Conservation (phyloP, 2,797 vertebrate genomes). For the Darevskia mixta region DNA sequence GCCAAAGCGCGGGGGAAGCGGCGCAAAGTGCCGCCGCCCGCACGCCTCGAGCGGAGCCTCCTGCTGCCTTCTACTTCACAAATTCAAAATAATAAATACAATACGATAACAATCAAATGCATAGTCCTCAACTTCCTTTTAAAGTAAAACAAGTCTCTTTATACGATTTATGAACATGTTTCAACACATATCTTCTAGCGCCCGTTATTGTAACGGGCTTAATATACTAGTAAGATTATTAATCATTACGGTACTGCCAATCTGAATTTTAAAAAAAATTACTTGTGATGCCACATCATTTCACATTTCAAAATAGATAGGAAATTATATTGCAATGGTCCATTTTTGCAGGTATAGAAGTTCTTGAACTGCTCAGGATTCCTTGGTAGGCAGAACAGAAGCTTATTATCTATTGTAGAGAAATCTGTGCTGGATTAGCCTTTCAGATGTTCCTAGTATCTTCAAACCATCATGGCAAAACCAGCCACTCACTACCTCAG, state of each 20-base stretch:
- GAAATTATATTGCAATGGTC: not conserved
- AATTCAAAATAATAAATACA: too few relatives aligned
- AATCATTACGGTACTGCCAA: not conserved
- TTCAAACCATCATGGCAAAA: not conserved
- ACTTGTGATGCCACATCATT: not conserved
- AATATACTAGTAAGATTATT: not conserved
- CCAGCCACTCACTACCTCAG: not conserved
- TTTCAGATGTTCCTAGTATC: not conserved
- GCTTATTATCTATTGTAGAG: not conserved
- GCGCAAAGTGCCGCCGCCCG: too few relatives aligned
- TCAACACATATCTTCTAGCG: too few relatives aligned
- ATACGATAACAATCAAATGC: too few relatives aligned
- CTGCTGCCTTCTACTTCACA: too few relatives aligned
- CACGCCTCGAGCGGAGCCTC: too few relatives aligned
- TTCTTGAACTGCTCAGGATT: not conserved
- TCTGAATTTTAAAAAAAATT: not conserved
- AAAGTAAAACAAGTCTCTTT: too few relatives aligned
- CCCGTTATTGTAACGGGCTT: too few relatives aligned
- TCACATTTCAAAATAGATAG: not conserved
- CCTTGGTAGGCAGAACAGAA: not conserved
- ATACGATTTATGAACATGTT: too few relatives aligned
- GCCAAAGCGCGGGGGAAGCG: too few relatives aligned
- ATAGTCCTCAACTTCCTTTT: too few relatives aligned
- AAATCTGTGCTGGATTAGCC: not conserved
- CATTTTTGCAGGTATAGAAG: not conserved